Evolutionary conservation across 1,140 invertebrate species (phyloP), one percentile per base, ranked within the genome.

Genomic region (Caenorhabditis tropicalis): DNA sequence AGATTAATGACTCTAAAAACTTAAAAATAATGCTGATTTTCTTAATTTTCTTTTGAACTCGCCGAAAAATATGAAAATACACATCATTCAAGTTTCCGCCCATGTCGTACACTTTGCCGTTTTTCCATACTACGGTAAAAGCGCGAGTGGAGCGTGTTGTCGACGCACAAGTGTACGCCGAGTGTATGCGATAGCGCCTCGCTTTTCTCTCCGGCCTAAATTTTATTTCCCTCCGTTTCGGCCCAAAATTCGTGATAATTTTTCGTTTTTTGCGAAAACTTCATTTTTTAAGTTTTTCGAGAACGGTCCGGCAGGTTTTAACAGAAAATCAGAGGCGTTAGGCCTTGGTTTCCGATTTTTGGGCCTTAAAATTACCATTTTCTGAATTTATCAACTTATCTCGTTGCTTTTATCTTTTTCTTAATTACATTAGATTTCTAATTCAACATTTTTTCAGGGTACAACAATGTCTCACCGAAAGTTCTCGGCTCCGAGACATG

Each of bases 401-500:
- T 16, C 19, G 15, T 21, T n/a, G 19, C 10, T 56, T 24, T 27
- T 3, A 6, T 36, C 16, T 65, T 65, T 15, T 31, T 4, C 31
- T 19, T 39, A 12, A 16, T 33, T 74, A 43, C 15, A 3, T 39
- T 21, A 39, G n/a, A 84, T 27, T 79, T 79, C 4, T 74, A 31
- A 16, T n/a, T n/a, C n/a, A n/a, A n/a, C n/a, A n/a, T 46, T 36
- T 24, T 87, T 88, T 56, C 83, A 89, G 88, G 88, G 88, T 89
- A 85, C 87, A 74, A 82, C 83, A 53, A 92, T 99, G 98, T 99
- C 97, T 93, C 98, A 99, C 93, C 94, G 98, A 91, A 99, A 99
- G 92, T 99, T 99, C 93, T 98, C 96, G 91, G 98, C 97, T 15
- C 98, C 98, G 87, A 95, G 98, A 87, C 98, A 99, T 94, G 98